phyloP scores from a whole-genome alignment of 2,888 invertebrate genomes.

The Lathronympha strigana region DNA sequence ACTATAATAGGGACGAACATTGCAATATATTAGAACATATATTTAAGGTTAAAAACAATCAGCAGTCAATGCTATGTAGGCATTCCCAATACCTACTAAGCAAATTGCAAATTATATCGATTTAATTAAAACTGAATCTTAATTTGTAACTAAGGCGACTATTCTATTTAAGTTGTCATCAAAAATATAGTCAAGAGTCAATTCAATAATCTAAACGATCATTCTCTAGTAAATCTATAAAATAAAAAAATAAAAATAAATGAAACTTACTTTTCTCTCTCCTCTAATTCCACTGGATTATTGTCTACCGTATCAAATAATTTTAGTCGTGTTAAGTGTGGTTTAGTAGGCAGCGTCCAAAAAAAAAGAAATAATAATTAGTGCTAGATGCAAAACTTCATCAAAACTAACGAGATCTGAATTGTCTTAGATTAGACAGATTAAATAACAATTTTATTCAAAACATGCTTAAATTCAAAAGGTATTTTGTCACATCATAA shows the following conservation, averaged over 20 bases:
- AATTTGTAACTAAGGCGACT: slow-evolving; percentile 13
- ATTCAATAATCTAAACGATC: slow-evolving; percentile 42
- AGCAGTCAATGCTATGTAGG: slow-evolving; percentile 26
- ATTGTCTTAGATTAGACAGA: neutral
- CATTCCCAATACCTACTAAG: slow-evolving; percentile 29
- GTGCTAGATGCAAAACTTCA: slow-evolving; percentile 43
- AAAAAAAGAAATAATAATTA: slow-evolving; percentile 67
- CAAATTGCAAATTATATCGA: slow-evolving; percentile 8
- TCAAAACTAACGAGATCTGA: neutral
- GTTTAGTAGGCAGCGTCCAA: slow-evolving; percentile 81
- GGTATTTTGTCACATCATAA: neutral
- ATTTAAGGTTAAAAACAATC: neutral
- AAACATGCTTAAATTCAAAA: slow-evolving; percentile 15
- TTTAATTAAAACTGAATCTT: slow-evolving; percentile 1
- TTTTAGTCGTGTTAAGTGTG: slow-evolving; percentile 71
- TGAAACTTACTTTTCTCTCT: slow-evolving; percentile 92
- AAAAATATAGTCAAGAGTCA: slow-evolving; percentile 14
- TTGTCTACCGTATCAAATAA: slow-evolving; percentile 85
- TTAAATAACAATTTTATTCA: neutral
- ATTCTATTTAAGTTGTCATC: neutral
- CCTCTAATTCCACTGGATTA: slow-evolving; percentile 92
- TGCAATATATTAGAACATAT: neutral
- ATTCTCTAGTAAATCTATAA: slow-evolving; percentile 47
- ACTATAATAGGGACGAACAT: neutral
- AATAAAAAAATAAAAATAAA: slow-evolving; percentile 45